phyloP scores from a whole-genome alignment of 2,797 vertebrate genomes.

The Jordanella pulchra region DNA sequence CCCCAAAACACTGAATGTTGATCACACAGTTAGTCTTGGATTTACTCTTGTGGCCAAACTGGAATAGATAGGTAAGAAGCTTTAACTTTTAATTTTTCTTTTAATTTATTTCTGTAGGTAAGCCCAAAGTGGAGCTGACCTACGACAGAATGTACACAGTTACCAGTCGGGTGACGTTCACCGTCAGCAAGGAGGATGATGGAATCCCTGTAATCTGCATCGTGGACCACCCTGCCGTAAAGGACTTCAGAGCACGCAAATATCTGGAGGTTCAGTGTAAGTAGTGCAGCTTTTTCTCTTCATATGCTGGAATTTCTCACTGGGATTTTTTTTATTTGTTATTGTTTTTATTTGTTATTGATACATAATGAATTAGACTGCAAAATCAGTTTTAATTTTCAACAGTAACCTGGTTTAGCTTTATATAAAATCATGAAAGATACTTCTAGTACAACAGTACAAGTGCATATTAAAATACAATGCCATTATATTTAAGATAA shows the following conservation, averaged over 20 bases:
- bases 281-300: constrained; percentile 63
- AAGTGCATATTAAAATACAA: too few relatives aligned
- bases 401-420: too few relatives aligned
- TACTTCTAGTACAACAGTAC: too few relatives aligned
- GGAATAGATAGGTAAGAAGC: neutral
- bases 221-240: constrained; percentile 95
- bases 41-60: too few relatives aligned
- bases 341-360: too few relatives aligned
- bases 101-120: constrained; percentile 73
- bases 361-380: too few relatives aligned
- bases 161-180: constrained; percentile 89
- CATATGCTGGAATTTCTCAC: neutral
- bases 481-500: too few relatives aligned
- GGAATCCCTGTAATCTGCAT: constrained; percentile 90
- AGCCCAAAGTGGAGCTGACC: constrained; percentile 88
- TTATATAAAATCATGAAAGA: too few relatives aligned
- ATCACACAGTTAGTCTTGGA: neutral
- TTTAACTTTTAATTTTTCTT: neutral
- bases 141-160: constrained; percentile 96
- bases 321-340: neutral
- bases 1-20: neutral
- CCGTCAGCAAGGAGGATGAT: constrained; percentile 90
- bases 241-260: constrained; percentile 92
- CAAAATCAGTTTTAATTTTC: too few relatives aligned
- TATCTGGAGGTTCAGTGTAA: constrained; percentile 98